These are phyloP conservation scores for Cephus spinipes DNA, from an alignment of 2,888 invertebrate species.

Conservation along the genomic window DNA sequence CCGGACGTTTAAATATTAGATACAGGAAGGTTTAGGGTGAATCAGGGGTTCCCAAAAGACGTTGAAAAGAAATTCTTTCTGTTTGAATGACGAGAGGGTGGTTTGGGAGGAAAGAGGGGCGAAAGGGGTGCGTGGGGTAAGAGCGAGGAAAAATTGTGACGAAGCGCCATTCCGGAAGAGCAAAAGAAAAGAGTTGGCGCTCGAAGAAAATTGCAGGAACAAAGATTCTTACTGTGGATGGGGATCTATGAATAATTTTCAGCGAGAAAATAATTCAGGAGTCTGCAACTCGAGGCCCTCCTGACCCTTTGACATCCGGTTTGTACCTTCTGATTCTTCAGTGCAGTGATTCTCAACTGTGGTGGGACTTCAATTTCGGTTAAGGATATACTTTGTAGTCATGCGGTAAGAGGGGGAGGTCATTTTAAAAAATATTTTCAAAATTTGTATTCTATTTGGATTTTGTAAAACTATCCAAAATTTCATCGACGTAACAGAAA, in stretches of 20 bases:
- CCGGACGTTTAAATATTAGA: constrained; percentile 2
- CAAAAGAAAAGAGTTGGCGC: background rate
- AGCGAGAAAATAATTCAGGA: constrained; percentile 49
- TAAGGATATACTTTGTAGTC: background rate
- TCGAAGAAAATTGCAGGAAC: background rate
- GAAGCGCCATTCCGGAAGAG: background rate
- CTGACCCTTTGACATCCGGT: constrained; percentile 31
- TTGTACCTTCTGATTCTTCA: constrained; percentile 19
- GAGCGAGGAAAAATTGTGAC: background rate
- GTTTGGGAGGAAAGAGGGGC: background rate
- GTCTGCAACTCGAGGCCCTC: constrained; percentile 36
- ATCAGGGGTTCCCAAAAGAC: background rate
- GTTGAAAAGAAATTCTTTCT: background rate
- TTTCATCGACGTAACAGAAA: background rate
- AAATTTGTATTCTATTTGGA: too few relatives aligned
- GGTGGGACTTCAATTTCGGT: background rate
- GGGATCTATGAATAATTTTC: constrained; percentile 48
- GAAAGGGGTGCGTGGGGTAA: background rate
- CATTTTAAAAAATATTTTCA: background rate
- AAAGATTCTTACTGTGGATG: background rate
- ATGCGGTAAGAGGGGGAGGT: background rate
- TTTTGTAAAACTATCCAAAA: background rate
- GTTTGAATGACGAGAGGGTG: background rate
- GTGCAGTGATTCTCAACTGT: background rate
- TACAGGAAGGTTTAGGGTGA: background rate